These are phyloP conservation scores for Dasyurus viverrinus DNA, from an alignment of 2,113 vertebrate species.

Conservation along the genomic window DNA sequence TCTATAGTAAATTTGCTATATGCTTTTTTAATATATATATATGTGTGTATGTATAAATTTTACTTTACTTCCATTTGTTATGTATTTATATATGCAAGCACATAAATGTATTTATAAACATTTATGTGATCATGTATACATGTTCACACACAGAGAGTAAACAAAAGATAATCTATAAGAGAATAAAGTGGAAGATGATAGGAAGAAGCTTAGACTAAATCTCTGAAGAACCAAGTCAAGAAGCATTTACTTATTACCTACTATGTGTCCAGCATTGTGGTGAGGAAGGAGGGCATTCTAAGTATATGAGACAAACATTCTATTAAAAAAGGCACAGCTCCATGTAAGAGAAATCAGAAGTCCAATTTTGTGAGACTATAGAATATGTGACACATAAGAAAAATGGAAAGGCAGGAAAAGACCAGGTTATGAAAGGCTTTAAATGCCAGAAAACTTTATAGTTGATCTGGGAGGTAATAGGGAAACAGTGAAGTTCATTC, in stretches of 20 bases:
- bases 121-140: no score
- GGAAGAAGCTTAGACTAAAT: background rate
- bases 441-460: background rate
- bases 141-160: no score
- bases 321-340: background rate
- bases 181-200: background rate
- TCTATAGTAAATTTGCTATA: no score
- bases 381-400: background rate
- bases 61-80: no score
- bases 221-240: background rate
- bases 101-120: no score
- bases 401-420: background rate
- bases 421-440: background rate
- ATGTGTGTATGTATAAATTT: no score
- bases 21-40: no score
- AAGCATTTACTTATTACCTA: background rate
- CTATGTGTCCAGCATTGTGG: background rate
- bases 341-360: background rate
- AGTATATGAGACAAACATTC: background rate
- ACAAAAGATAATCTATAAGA: background rate
- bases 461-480: background rate
- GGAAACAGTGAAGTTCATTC: background rate
- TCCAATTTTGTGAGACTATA: background rate
- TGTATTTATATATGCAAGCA: no score
- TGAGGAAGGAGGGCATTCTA: background rate